Conservation (phyloP, 2,113 vertebrate genomes). For the Himantopus leucocephalus region DNA sequence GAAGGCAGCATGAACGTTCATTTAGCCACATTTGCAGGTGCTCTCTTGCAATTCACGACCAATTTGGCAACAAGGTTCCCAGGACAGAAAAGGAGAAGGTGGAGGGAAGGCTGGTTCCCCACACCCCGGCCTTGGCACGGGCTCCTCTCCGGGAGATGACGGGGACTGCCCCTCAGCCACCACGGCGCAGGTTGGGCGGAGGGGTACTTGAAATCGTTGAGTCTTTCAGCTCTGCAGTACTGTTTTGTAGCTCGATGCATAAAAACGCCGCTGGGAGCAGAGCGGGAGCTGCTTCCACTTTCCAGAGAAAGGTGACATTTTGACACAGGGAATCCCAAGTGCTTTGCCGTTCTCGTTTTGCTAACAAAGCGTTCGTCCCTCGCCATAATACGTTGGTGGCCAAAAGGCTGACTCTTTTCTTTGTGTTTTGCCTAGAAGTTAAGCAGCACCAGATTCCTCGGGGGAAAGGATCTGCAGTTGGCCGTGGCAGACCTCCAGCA, state of each 20-base stretch:
- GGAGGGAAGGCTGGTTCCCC: background rate
- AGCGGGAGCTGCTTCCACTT: background rate
- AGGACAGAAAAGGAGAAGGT: background rate
- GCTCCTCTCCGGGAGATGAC: background rate
- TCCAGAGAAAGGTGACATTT: background rate
- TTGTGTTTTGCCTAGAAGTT: background rate
- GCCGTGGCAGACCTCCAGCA: background rate
- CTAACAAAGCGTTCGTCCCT: background rate
- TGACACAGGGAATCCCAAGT: background rate
- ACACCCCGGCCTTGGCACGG: rapidly evolving
- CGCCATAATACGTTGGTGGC: background rate
- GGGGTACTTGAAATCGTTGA: too few species aligned
- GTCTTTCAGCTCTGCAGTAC: background rate
- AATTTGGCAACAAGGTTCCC: background rate
- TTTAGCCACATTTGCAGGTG: background rate
- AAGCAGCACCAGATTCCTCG: background rate
- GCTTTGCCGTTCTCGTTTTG: background rate
- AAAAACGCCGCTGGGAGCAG: background rate
- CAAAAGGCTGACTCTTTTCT: background rate
- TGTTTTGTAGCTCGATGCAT: background rate
- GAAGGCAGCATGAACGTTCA: background rate
- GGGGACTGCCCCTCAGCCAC: background rate
- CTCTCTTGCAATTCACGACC: background rate
- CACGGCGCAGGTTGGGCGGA: background rate
- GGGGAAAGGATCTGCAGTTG: background rate